phyloP scores from a whole-genome alignment of 2,797 vertebrate species.

The Podarcis siculus region DNA sequence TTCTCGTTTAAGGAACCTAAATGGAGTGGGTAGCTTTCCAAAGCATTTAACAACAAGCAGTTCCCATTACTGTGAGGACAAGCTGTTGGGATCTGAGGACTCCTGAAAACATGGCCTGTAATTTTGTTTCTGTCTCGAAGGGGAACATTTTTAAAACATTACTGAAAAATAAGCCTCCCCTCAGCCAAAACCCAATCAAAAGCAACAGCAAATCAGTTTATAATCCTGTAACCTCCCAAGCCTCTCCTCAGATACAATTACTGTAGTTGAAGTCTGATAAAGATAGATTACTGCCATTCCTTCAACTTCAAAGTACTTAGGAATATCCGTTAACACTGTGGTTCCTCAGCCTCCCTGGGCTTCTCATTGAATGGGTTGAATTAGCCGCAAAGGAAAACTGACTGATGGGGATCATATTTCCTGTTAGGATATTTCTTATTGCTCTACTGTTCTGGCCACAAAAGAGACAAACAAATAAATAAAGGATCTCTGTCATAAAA shows the following conservation, averaged over 20 bases:
- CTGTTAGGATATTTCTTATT: conserved; percentile 12
- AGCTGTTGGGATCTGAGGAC: conserved; percentile 13
- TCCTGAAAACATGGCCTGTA: conserved; percentile 16
- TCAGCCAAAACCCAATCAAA: conserved; percentile 22
- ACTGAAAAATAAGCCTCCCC: neutral
- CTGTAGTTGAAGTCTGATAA: conserved; percentile 54
- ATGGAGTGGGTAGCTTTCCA: conserved; percentile 11
- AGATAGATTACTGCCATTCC: conserved; percentile 57
- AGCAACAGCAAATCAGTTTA: conserved; percentile 49
- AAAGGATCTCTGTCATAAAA: neutral
- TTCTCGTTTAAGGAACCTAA: conserved; percentile 18
- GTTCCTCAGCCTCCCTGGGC: neutral
- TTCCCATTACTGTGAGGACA: neutral
- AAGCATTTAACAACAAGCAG: conserved; percentile 16
- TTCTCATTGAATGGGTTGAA: conserved; percentile 10
- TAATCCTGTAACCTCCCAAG: conserved; percentile 5
- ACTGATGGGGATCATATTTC: conserved; percentile 11
- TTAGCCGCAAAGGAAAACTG: conserved; percentile 24
- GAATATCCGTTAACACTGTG: conserved; percentile 33
- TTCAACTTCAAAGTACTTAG: conserved; percentile 37
- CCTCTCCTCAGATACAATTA: conserved; percentile 35
- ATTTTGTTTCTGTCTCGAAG: conserved; percentile 1
- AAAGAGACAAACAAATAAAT: conserved; percentile 11
- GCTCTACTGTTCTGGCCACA: neutral
- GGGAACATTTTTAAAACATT: neutral